Percentiles rank a stretch among this genome's conserved stretches.
Conservation (phyloP, 2,113 vertebrate species). For the Urocolius indicus region DNA sequence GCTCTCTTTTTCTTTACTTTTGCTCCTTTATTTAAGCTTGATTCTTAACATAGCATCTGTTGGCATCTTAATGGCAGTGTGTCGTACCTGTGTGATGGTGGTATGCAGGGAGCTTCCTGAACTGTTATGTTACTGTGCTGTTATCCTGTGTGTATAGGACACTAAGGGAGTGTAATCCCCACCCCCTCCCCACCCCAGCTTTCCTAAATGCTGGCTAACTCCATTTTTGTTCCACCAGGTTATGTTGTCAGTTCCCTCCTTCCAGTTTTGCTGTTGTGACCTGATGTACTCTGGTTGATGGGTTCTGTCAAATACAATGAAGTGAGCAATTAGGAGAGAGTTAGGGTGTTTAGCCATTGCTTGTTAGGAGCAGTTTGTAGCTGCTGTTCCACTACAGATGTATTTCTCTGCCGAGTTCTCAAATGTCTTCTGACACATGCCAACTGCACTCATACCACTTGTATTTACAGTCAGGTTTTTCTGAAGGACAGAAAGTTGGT, state of each 20-base stretch:
- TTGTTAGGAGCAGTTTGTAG: conserved; percentile 9
- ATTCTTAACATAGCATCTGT: background rate
- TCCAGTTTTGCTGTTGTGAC: background rate
- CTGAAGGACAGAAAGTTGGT: conserved; percentile 37
- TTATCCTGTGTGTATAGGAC: background rate
- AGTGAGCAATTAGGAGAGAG: conserved; percentile 11
- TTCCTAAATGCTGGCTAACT: background rate
- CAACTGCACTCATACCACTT: background rate
- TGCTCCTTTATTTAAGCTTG: background rate
- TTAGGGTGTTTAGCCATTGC: background rate
- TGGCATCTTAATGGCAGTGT: background rate
- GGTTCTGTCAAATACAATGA: conserved; percentile 48
- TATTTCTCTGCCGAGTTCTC: conserved; percentile 6
- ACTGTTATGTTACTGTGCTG: background rate
- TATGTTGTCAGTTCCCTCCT: background rate
- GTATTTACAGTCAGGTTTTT: conserved; percentile 35
- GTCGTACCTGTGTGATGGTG: background rate
- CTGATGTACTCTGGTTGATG: conserved; percentile 1
- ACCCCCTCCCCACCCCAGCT: background rate
- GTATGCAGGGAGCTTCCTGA: background rate
- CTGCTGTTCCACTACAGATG: conserved; percentile 5
- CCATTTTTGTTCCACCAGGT: background rate
- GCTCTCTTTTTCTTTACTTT: conserved; percentile 1
- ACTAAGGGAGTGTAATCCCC: background rate
- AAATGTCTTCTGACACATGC: conserved; percentile 27